Evolutionary conservation across 2,888 invertebrate species (phyloP).

Genomic region (Actias luna): DNA sequence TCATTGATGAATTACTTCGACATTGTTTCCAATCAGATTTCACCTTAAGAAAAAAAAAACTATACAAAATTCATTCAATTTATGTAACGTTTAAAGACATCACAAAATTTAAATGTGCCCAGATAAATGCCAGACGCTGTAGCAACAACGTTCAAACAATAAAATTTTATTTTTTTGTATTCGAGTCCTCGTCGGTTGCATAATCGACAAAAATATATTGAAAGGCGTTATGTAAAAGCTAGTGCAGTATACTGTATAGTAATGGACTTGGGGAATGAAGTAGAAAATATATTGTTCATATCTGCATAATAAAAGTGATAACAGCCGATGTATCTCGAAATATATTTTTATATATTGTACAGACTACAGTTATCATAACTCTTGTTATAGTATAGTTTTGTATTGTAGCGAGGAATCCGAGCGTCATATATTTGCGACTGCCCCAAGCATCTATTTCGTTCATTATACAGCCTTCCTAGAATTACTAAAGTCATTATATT

Average conservation of each 20-base stretch:
- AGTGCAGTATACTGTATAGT: slow-evolving; percentile 9
- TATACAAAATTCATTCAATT: not conserved
- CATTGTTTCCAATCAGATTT: not conserved
- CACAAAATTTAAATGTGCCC: slow-evolving; percentile 14
- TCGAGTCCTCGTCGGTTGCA: slow-evolving; percentile 19
- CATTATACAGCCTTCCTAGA: no score
- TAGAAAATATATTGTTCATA: not conserved
- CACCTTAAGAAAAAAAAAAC: not conserved
- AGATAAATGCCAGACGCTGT: slow-evolving; percentile 18
- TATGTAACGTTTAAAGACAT: slow-evolving; percentile 12
- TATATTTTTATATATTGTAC: no score
- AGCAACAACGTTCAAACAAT: slow-evolving; percentile 18
- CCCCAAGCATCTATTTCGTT: no score
- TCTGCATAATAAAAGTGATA: no score
- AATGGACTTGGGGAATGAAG: not conserved
- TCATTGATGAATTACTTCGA: not conserved
- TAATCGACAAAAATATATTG: slow-evolving; percentile 24
- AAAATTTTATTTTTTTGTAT: slow-evolving; percentile 21
- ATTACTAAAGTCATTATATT: no score
- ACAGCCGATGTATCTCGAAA: no score
- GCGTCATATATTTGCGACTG: no score
- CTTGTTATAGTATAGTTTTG: no score
- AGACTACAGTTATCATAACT: no score
- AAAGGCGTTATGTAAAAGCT: slow-evolving; percentile 28
- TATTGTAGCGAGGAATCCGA: no score